Base-by-base conservation (phyloP, 1,140 invertebrate species). In the Yoshiicerus persimilis region DNA sequence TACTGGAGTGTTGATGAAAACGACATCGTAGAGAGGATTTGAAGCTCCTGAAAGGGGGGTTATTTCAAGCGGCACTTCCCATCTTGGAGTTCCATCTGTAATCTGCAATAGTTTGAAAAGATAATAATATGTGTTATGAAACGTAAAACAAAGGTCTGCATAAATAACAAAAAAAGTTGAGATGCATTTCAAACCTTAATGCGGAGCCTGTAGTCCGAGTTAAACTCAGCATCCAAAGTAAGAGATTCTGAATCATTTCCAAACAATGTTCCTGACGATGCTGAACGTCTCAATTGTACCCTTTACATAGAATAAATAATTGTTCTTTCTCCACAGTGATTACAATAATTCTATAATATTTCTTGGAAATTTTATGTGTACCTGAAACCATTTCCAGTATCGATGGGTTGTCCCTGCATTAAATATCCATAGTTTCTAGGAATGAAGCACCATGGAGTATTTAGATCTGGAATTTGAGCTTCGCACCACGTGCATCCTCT, bases 401-500 rank as follows among this genome's bases (percentile, higher is more conserved):
- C 64, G 1, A 66, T 23, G 4, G 87, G 84, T 4, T 87, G 56
- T 2, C 89, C 88, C 0, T 83, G 86, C 66, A 88, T 89, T 70
- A 20, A 66, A 38, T 90, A 90, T 30, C 92, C 93, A 93, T 95
- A 96, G 89, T 94, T 93, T 30, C 92, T 91, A 1, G 96, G 95
- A 92, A 96, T 96, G 92, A 94, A 96, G 91, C 96, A 96, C 91
- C 94, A 96, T 9, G 96, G 96, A 2, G 94, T 92, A 91, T 93
- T 93, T 25, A 25, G 20, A 16, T 83, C 89, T 23, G 38, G 39
- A 41, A 87, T 56, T 85, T 83, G 23, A 39, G 87, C 80, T 47
- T 92, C 91, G 87, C 93, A 92, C 95, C 95, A 97, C 91, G 95
- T 95, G 91, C 96, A 97, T 84, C 96, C 95, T 93, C 96, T 93